Evolutionary conservation across 2,797 vertebrate genomes (phyloP).

Genomic region (Pseudochirops cupreus): DNA sequence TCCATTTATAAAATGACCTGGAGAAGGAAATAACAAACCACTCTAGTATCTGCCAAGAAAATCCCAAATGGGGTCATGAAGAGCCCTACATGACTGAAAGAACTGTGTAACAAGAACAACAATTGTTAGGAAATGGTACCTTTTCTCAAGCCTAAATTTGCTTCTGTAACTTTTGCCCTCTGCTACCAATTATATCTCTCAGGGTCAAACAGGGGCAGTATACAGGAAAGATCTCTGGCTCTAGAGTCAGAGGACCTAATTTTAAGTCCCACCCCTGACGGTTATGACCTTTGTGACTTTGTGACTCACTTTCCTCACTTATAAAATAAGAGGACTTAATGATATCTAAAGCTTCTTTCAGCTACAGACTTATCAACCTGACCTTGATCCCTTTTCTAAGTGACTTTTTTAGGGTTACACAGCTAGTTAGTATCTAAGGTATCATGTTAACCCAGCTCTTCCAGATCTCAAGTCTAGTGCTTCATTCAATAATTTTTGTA

Average conservation of each 20-base stretch:
- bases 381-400: not conserved
- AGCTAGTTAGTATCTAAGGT: not conserved
- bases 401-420: not conserved
- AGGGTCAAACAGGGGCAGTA: not conserved
- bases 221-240: not conserved
- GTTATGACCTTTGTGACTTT: not conserved
- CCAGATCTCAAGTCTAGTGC: not conserved
- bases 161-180: not conserved
- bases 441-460: not conserved
- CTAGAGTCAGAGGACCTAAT: not conserved
- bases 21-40: too few species aligned
- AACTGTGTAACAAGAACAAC: too few species aligned
- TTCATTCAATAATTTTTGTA: not conserved
- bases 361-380: not conserved
- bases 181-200: not conserved
- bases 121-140: not conserved
- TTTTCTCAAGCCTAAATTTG: not conserved
- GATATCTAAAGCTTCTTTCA: not conserved
- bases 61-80: too few species aligned
- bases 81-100: too few species aligned
- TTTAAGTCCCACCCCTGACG: too few species aligned
- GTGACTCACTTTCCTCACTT: not conserved
- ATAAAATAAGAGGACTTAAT: not conserved
- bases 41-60: too few species aligned
- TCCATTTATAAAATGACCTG: too few species aligned